Evolutionary conservation across 2,113 vertebrate genomes (phyloP).

Genomic region (Perca fluviatilis): DNA sequence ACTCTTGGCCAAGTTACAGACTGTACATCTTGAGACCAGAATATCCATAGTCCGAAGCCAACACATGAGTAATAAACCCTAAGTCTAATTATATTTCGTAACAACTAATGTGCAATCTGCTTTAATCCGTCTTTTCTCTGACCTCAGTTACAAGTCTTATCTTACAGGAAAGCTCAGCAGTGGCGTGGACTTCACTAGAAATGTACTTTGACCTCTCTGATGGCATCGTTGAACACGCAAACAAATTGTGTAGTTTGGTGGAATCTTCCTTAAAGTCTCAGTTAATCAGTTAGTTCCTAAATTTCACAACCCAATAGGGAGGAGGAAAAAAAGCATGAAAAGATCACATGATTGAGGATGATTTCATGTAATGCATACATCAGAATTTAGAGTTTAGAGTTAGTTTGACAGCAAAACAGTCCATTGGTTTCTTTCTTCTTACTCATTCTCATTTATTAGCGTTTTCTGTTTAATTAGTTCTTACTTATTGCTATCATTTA

Average conservation of each 20-base stretch:
- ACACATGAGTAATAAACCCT: not conserved
- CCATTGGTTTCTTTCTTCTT: not conserved
- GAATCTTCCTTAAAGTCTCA: not conserved
- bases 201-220: not conserved
- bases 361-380: not conserved
- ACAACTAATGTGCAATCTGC: conserved; percentile 14
- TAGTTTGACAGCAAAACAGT: not conserved
- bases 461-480: not conserved
- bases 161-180: not conserved
- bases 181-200: not conserved
- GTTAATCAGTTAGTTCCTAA: not conserved
- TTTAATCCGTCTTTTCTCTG: conserved; percentile 27
- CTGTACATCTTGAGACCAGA: not conserved
- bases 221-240: not conserved
- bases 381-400: not conserved
- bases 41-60: conserved; percentile 9
- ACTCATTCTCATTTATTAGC: not conserved
- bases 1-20: conserved; percentile 23
- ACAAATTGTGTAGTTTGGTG: not conserved
- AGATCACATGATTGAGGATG: not conserved
- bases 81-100: conserved; percentile 18
- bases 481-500: not conserved
- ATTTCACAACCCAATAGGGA: not conserved
- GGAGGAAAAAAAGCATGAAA: not conserved
- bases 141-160: not conserved